Percentiles rank a stretch among this genome's conserved stretches.
Evolutionary conservation across 1,140 invertebrate genomes (phyloP).

Genomic region (Drosophila kikkawai): DNA sequence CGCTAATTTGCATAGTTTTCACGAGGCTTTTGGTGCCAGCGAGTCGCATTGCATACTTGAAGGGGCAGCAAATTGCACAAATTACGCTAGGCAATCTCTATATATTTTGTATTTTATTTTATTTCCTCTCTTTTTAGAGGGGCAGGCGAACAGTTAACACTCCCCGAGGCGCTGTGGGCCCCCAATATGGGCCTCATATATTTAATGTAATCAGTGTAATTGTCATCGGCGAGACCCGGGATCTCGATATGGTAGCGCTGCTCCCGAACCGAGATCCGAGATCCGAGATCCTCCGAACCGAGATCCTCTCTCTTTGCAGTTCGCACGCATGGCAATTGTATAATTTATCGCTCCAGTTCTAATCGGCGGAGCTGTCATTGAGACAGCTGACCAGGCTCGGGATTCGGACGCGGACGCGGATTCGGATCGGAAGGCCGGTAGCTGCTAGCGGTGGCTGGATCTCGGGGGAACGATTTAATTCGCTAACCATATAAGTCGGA

Average conservation of each 20-base stretch:
- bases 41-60: conserved; percentile 48
- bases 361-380: conserved; percentile 74
- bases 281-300: conserved; percentile 13
- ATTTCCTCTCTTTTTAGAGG: neutral
- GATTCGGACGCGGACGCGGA: conserved; percentile 4
- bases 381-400: conserved; percentile 39
- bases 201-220: conserved; percentile 82
- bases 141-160: conserved; percentile 61
- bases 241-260: conserved; percentile 34
- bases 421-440: conserved; percentile 4
- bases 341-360: conserved; percentile 83
- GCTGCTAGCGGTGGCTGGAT: conserved; percentile 32
- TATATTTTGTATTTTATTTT: conserved; percentile 4
- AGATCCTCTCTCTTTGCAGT: conserved; percentile 48
- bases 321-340: conserved; percentile 82
- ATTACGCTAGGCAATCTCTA: conserved; percentile 33
- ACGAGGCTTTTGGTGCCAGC: conserved; percentile 16
- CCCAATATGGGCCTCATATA: conserved; percentile 79
- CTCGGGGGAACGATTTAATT: conserved; percentile 83
- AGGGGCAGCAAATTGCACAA: conserved; percentile 71
- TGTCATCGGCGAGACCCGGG: conserved; percentile 57
- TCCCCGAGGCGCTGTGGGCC: conserved; percentile 35
- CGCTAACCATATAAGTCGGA: conserved; percentile 80
- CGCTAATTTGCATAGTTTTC: conserved; percentile 72
- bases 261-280: conserved; percentile 3